Percentiles rank a stretch among this genome's conserved stretches.
phyloP scores from a whole-genome alignment of 1,140 invertebrate species.

The Venturia canescens region DNA sequence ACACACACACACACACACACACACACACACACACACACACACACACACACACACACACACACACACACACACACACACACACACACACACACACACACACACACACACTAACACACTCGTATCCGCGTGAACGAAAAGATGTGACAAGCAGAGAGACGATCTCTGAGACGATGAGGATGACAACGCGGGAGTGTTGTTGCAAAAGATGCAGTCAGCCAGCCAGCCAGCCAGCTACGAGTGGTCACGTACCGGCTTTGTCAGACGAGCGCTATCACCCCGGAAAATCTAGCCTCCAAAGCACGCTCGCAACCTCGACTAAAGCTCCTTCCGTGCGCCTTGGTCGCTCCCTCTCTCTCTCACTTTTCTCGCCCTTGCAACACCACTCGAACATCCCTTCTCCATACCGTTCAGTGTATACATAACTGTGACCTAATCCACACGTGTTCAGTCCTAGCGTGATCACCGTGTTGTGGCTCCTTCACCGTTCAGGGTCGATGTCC shows the following conservation, averaged over 20 bases:
- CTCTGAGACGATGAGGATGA: slow-evolving; percentile 36
- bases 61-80: too few relatives aligned
- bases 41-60: too few relatives aligned
- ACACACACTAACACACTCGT: too few relatives aligned
- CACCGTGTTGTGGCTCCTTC: background rate
- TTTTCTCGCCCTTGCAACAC: background rate
- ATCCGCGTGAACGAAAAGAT: too few relatives aligned
- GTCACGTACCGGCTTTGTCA: slow-evolving; percentile 63
- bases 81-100: too few relatives aligned
- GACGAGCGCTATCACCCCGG: slow-evolving; percentile 52
- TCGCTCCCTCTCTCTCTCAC: background rate
- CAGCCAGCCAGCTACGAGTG: slow-evolving; percentile 52
- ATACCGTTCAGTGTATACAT: background rate
- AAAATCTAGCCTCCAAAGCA: slow-evolving; percentile 57
- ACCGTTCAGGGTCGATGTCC: too few relatives aligned
- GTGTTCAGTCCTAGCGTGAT: background rate
- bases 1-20: too few relatives aligned
- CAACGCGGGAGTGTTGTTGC: slow-evolving; percentile 46
- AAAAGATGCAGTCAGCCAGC: slow-evolving; percentile 45
- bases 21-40: too few relatives aligned
- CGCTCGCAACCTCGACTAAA: slow-evolving; percentile 17
- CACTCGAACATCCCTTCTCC: background rate
- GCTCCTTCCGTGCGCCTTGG: background rate
- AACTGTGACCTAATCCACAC: slow-evolving; percentile 32
- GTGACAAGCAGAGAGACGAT: background rate